phyloP scores from a whole-genome alignment of 2,888 invertebrate genomes.

The Apamea sordens region DNA sequence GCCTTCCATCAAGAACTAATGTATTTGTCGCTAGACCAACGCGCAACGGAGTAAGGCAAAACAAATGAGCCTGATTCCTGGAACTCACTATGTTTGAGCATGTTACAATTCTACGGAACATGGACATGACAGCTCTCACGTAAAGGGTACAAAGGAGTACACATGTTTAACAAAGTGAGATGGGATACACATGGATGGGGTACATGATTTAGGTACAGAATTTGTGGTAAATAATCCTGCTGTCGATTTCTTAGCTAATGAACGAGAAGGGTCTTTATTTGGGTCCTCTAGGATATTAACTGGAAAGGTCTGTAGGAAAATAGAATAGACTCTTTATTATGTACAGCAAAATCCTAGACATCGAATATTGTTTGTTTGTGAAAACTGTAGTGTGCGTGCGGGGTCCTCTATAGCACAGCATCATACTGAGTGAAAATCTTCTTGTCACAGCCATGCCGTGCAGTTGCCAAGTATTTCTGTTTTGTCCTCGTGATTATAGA shows the following conservation, averaged over 20 bases:
- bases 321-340: too few species aligned
- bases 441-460: too few species aligned
- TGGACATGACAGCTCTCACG: constrained; percentile 43
- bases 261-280: constrained; percentile 41
- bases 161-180: constrained; percentile 36
- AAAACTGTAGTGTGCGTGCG: too few species aligned
- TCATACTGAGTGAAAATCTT: too few species aligned
- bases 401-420: too few species aligned
- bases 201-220: constrained; percentile 30
- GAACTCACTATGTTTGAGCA: neutral
- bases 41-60: constrained; percentile 1
- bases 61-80: constrained; percentile 31
- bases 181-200: neutral
- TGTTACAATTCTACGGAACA: constrained; percentile 39
- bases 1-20: neutral
- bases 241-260: constrained; percentile 41
- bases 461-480: too few species aligned
- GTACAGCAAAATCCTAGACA: neutral
- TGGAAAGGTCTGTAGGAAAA: neutral
- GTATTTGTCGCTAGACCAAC: constrained; percentile 9
- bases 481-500: too few species aligned
- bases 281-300: neutral
- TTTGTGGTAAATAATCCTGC: constrained; percentile 18
- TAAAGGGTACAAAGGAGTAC: constrained; percentile 38
- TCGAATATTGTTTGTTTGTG: neutral